These are phyloP conservation scores for Eupsilia transversa DNA, from an alignment of 2,888 invertebrate genomes.

Conservation along the genomic window DNA sequence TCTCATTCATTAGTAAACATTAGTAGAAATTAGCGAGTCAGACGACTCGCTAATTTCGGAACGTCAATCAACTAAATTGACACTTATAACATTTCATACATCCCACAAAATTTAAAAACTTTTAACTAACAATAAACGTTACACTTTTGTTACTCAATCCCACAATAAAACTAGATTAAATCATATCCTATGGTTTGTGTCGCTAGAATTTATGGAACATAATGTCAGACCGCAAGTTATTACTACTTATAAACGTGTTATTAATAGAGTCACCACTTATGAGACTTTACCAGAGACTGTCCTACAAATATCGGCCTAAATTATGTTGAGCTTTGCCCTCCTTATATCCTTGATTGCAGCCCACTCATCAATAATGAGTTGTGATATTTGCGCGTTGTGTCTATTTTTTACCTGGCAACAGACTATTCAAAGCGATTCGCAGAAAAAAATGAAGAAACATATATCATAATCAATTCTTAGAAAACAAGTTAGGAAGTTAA, in stretches of 20 bases:
- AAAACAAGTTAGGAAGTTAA: slow-evolving; percentile 8
- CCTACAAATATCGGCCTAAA: slow-evolving; percentile 33
- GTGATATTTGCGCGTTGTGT: slow-evolving; percentile 39
- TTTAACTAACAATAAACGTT: not conserved
- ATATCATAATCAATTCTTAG: slow-evolving; percentile 2
- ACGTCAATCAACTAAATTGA: not conserved
- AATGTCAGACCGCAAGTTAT: slow-evolving; percentile 75
- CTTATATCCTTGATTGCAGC: slow-evolving; percentile 50
- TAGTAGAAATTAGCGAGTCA: not conserved
- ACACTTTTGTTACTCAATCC: slow-evolving; percentile 13
- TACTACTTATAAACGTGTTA: slow-evolving; percentile 77
- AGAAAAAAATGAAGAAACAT: slow-evolving; percentile 17
- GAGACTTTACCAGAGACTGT: slow-evolving; percentile 41
- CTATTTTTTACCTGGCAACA: slow-evolving; percentile 34
- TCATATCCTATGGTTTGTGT: slow-evolving; percentile 40
- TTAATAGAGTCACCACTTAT: slow-evolving; percentile 74
- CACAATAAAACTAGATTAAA: slow-evolving; percentile 49
- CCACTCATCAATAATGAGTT: slow-evolving; percentile 47
- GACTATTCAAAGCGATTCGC: slow-evolving; percentile 1
- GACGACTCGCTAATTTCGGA: too few relatives aligned
- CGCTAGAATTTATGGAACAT: slow-evolving; percentile 61
- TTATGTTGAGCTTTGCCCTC: slow-evolving; percentile 62
- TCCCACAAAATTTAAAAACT: not conserved
- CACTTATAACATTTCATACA: not conserved
- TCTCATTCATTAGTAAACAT: not conserved